Evolutionary conservation across 2,888 invertebrate genomes (phyloP), one percentile per base, ranked within the genome.

Genomic region (Thymelicus lineola): DNA sequence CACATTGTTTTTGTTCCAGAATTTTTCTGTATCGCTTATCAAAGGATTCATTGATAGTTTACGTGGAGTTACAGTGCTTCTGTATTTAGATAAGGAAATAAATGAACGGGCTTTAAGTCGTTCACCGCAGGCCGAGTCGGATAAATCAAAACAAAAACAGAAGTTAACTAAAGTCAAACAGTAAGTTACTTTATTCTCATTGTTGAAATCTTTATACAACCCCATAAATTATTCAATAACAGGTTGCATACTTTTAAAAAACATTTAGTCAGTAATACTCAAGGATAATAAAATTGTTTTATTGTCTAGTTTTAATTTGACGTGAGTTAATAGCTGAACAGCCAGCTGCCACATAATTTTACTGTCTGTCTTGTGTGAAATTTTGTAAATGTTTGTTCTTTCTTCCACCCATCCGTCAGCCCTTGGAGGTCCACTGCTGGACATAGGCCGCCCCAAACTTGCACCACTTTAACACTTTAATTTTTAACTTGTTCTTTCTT

Each of bases 31-130:
- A 80, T 96, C 96, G 70, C 89, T 96, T 78, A 94, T 95, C 77
- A 95, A 95, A 85, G 98, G 98, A 7, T 92, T 97, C 73, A 94
- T 95, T 82, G 97, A 98, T 87, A 97, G 97, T 86, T 94, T 97
- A 75, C 95, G 95, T 80, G 98, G 98, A 74, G 96, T 96, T 79
- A 93, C 96, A 17, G 95, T 96, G 69, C 94, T 97, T 75, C 95
- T 97, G 82, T 96, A 96, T 85, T 94, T 97, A 87, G 97, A 97
- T 88, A 96, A 96, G 83, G 96, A 96, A 91, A 96, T 97, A 72
- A 96, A 96, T 82, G 95, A 96, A 80, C 93, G 95, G 72, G 91
- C 94, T 17, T 79, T 94, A 59, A 88, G 94, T 79, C 94, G 94
- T 77, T 93, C 95, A 59, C 94, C 96, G 61, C 89, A 93, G 70